Evolutionary conservation across 1,140 invertebrate genomes (phyloP).

Genomic region (Eulimnadia texana): DNA sequence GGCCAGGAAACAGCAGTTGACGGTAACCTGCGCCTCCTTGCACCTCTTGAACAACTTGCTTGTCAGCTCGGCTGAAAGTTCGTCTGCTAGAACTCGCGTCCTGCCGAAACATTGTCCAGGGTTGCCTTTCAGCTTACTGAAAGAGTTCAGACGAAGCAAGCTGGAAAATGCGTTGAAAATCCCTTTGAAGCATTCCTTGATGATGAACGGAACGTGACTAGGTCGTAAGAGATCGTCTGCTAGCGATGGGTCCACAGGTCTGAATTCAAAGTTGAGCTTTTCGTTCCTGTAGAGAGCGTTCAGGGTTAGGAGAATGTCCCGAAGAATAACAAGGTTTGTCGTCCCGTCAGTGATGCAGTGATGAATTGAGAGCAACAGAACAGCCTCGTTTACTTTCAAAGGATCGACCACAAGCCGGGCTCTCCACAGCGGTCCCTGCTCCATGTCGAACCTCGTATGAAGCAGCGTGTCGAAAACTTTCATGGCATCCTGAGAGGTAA

Average conservation of each 20-base stretch:
- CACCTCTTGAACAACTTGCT: background rate
- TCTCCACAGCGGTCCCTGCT: background rate
- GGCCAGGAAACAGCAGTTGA: background rate
- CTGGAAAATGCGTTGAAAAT: background rate
- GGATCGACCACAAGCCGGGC: background rate
- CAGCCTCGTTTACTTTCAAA: background rate
- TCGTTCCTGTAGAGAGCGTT: background rate
- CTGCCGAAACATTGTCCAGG: background rate
- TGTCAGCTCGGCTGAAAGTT: background rate
- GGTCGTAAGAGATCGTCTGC: background rate
- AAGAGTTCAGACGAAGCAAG: background rate
- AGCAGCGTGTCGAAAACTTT: background rate
- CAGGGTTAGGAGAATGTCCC: background rate
- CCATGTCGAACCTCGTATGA: background rate
- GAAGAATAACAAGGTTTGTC: background rate
- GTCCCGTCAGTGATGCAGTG: background rate
- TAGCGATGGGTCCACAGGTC: background rate
- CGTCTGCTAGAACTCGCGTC: background rate
- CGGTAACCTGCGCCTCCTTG: background rate
- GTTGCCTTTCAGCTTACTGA: background rate
- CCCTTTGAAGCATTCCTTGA: background rate
- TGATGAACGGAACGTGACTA: background rate
- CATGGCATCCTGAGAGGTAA: background rate
- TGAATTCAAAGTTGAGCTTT: background rate
- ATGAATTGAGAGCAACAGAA: background rate